phyloP scores from a whole-genome alignment of 2,113 vertebrate genomes.

The Xiphias gladius region DNA sequence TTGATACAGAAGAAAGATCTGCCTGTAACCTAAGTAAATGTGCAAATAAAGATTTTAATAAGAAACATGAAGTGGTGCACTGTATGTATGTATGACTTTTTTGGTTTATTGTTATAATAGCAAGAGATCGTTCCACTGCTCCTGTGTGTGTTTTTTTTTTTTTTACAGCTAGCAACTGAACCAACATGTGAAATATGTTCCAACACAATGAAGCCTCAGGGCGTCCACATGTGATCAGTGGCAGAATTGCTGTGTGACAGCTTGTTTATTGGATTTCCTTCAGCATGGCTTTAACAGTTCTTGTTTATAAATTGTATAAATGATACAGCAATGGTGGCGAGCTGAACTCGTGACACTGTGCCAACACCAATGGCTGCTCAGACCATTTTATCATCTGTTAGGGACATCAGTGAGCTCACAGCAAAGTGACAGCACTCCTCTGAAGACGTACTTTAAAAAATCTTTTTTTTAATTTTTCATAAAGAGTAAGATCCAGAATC shows the following conservation, averaged over 20 bases:
- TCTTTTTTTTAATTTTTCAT: too few relatives aligned
- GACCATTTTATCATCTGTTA: too few relatives aligned
- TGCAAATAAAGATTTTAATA: constrained; percentile 9
- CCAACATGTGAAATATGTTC: neutral
- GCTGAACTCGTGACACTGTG: too few relatives aligned
- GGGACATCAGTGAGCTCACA: too few relatives aligned
- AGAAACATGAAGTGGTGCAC: neutral
- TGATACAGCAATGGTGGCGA: neutral
- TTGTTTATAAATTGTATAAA: neutral
- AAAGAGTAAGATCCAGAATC: too few relatives aligned
- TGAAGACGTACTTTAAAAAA: too few relatives aligned
- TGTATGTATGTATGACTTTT: neutral
- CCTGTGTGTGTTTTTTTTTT: too few relatives aligned
- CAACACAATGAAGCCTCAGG: neutral
- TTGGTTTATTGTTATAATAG: neutral
- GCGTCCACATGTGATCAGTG: neutral
- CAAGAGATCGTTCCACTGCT: too few relatives aligned
- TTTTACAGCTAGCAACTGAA: neutral
- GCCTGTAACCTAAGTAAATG: neutral
- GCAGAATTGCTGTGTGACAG: neutral
- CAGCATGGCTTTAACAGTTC: neutral
- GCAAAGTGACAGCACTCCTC: too few relatives aligned
- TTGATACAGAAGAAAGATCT: neutral
- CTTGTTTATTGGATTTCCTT: neutral
- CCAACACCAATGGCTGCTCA: too few relatives aligned